phyloP scores from a whole-genome alignment of 2,113 vertebrate genomes.

The Macrotis lagotis region DNA sequence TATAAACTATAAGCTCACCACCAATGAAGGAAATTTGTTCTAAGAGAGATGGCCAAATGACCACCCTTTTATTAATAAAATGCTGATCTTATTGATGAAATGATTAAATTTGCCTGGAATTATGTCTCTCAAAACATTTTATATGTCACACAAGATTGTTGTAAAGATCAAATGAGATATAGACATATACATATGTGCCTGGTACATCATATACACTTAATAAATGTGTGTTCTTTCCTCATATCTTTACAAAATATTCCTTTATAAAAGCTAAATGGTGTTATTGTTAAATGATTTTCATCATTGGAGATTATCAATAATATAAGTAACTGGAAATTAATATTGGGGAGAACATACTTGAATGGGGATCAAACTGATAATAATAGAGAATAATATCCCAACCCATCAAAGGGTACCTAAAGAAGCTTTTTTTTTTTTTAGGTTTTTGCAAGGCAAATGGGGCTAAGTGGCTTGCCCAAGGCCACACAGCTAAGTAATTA shows the following conservation, averaged over 20 bases:
- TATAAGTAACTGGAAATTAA: not conserved
- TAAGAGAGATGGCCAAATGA: no score
- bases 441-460: no score
- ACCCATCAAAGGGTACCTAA: not conserved
- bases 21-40: no score
- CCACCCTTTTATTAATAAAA: not conserved
- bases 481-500: no score
- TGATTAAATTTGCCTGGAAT: not conserved
- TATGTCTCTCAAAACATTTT: not conserved
- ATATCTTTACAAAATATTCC: not conserved
- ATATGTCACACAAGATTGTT: not conserved
- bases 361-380: not conserved
- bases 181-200: not conserved
- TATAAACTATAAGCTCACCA: no score
- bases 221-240: not conserved
- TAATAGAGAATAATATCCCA: not conserved
- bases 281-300: not conserved
- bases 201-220: not conserved
- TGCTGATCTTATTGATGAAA: not conserved
- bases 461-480: no score
- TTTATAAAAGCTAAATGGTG: not conserved
- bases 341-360: not conserved
- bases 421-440: no score
- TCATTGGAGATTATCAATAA: not conserved
- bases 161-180: not conserved